These are phyloP conservation scores for Linurgus olivaceus DNA, from an alignment of 2,797 vertebrate species.

Conservation along the genomic window DNA sequence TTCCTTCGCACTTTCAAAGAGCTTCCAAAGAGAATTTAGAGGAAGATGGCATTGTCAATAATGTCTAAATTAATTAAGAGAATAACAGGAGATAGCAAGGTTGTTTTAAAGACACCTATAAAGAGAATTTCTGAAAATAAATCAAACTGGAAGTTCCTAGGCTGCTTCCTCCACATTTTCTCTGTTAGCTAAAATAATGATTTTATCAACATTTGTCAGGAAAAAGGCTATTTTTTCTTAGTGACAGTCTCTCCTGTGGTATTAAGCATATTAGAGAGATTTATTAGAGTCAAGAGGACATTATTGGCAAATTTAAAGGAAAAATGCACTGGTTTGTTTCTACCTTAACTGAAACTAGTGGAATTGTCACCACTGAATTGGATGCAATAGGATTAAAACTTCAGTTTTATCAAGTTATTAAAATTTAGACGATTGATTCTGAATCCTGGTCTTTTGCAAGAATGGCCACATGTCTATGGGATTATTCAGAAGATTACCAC, in stretches of 20 bases:
- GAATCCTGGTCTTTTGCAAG: background rate
- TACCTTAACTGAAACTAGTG: background rate
- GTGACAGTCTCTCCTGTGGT: background rate
- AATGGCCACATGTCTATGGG: too few relatives aligned
- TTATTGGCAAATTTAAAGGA: background rate
- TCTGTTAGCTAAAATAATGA: background rate
- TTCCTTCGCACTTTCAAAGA: background rate
- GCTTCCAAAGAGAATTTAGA: background rate
- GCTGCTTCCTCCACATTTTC: background rate
- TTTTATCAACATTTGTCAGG: background rate
- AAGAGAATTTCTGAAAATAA: background rate
- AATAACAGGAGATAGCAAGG: background rate
- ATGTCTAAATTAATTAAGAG: background rate
- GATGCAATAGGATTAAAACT: background rate
- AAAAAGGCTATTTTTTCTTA: background rate
- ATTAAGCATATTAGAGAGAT: background rate
- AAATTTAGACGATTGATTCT: background rate
- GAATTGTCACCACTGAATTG: background rate
- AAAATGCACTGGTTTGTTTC: background rate
- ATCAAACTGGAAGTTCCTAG: background rate
- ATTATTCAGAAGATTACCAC: background rate
- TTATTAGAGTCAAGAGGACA: background rate
- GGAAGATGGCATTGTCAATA: background rate
- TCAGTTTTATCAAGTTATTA: background rate
- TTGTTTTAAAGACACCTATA: background rate